Conservation (phyloP, 2,113 vertebrate species). For the Hypanus sabinus region DNA sequence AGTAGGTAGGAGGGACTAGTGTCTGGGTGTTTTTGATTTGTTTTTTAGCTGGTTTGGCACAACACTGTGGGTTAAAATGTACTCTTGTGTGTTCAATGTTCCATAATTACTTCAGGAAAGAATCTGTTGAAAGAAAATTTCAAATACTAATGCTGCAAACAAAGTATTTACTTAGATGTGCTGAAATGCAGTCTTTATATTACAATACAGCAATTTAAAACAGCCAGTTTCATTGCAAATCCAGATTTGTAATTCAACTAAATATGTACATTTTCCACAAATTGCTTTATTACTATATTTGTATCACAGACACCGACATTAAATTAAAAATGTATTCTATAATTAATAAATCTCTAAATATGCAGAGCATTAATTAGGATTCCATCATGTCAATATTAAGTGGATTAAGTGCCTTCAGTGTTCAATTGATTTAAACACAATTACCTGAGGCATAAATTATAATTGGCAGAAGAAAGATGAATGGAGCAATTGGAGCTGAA, state of each 20-base stretch:
- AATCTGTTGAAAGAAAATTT: neutral
- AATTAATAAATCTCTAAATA: neutral
- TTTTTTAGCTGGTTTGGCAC: too few relatives aligned
- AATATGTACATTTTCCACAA: conserved; percentile 33
- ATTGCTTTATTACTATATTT: neutral
- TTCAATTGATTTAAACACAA: neutral
- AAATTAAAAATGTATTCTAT: conserved; percentile 20
- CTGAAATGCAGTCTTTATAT: neutral
- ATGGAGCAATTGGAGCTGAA: neutral
- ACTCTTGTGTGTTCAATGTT: neutral
- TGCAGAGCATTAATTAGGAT: too few relatives aligned
- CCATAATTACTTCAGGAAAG: neutral
- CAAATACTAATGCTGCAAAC: neutral
- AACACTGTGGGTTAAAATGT: too few relatives aligned
- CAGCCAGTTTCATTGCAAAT: neutral
- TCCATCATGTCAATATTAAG: neutral
- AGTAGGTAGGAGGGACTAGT: too few relatives aligned
- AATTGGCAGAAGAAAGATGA: neutral
- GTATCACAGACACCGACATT: conserved; percentile 20
- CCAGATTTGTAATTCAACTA: neutral
- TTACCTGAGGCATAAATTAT: conserved; percentile 7
- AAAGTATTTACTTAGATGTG: neutral
- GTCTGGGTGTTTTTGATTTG: too few relatives aligned
- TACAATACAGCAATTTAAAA: neutral
- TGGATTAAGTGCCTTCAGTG: neutral